Conservation (phyloP, 1,140 invertebrate genomes). For the Drosophila kohkoa region DNA sequence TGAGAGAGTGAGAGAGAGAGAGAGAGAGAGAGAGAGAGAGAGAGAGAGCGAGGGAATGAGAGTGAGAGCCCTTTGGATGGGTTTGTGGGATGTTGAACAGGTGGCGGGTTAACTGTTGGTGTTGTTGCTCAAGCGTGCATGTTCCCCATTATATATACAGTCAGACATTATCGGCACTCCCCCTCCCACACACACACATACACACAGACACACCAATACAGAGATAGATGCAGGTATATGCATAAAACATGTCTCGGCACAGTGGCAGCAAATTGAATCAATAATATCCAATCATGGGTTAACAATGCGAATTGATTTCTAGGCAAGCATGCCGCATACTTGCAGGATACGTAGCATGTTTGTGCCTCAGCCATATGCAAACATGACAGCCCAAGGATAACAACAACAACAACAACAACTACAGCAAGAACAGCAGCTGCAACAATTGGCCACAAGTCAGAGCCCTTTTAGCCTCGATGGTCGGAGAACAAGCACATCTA, state of each 20-base stretch:
- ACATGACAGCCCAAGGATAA: conserved; percentile 63
- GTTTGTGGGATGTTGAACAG: conserved; percentile 14
- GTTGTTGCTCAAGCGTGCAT: conserved; percentile 66
- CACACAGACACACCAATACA: conserved; percentile 28
- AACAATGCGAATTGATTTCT: conserved; percentile 84
- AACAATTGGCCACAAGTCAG: conserved; percentile 35
- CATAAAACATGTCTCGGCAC: conserved; percentile 79
- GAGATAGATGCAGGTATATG: conserved; percentile 44
- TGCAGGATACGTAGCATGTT: conserved; percentile 6
- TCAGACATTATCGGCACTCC: conserved; percentile 62
- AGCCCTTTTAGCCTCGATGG: background rate
- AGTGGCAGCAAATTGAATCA: conserved; percentile 83
- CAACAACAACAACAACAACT: conserved; percentile 39
- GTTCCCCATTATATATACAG: conserved; percentile 70
- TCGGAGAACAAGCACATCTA: conserved; percentile 1
- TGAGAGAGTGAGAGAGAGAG: background rate
- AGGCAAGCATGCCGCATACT: conserved; percentile 65
- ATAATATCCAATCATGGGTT: conserved; percentile 84
- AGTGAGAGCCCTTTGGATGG: background rate
- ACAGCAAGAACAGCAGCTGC: conserved; percentile 30
- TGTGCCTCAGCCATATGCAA: conserved; percentile 54
- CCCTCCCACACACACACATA: conserved; percentile 16
- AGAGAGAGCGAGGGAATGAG: background rate
- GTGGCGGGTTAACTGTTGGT: conserved; percentile 24
- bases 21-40: conserved; percentile 22